A percentile compares a stretch with the other conserved stretches of the same genome.
phyloP scores from a whole-genome alignment of 2,797 vertebrate genomes.

The Sparidentex hasta region DNA sequence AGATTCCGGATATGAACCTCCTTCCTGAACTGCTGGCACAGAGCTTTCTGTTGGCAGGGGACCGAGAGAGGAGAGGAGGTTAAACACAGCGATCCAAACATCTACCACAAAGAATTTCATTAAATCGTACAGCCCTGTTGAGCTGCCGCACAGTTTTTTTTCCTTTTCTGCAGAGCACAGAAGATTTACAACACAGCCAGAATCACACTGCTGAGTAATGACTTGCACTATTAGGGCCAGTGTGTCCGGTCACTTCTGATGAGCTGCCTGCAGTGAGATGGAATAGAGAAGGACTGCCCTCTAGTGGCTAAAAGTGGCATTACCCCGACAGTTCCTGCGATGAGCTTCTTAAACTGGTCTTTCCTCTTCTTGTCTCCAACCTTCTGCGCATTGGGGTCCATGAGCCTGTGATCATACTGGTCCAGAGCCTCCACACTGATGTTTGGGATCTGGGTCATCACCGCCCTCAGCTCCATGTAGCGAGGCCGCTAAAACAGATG shows the following conservation, averaged over 20 bases:
- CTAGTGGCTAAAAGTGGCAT: slow-evolving; percentile 65
- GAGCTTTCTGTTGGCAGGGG: slow-evolving; percentile 89
- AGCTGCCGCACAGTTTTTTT: slow-evolving; percentile 35
- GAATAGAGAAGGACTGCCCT: slow-evolving; percentile 47
- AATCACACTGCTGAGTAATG: slow-evolving; percentile 62
- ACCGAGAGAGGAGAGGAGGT: slow-evolving; percentile 48
- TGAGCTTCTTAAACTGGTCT: slow-evolving; percentile 96
- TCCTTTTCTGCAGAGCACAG: slow-evolving; percentile 37
- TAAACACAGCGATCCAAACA: slow-evolving; percentile 48
- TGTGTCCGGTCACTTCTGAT: slow-evolving; percentile 34
- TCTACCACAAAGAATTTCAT: slow-evolving; percentile 62
- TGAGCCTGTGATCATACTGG: slow-evolving; percentile 92
- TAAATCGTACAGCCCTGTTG: slow-evolving; percentile 47
- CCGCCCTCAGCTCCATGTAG: slow-evolving; percentile 89
- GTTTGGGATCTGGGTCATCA: slow-evolving; percentile 95
- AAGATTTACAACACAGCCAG: slow-evolving; percentile 54
- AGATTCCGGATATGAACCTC: slow-evolving; percentile 99
- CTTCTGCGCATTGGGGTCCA: slow-evolving; percentile 89
- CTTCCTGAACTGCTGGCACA: slow-evolving; percentile 98
- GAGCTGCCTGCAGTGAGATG: background rate
- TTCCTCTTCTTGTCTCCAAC: slow-evolving; percentile 92
- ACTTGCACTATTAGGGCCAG: slow-evolving; percentile 38
- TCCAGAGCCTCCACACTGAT: slow-evolving; percentile 91
- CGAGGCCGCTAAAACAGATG: slow-evolving; percentile 88
- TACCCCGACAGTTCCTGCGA: slow-evolving; percentile 96